Percentiles rank a stretch among this genome's conserved stretches.
Evolutionary conservation across 37 sponge, comb jelly and placozoan genomes (phyloP).

Genomic region (Crambe crambe): DNA sequence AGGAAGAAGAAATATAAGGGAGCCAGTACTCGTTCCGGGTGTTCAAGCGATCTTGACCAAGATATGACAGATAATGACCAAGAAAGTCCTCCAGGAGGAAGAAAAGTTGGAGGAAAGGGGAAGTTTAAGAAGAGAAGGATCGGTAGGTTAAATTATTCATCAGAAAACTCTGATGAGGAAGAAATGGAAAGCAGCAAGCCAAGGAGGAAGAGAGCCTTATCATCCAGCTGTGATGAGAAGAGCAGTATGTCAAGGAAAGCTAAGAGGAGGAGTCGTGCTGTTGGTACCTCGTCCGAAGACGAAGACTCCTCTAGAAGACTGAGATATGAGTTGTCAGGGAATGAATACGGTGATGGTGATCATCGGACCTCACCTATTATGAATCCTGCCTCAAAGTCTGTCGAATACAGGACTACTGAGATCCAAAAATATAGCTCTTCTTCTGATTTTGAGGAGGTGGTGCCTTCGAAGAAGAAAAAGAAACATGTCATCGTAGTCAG

Average conservation of each 20-base stretch:
- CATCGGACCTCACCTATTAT: not conserved
- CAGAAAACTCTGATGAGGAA: not conserved
- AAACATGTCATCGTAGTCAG: not conserved
- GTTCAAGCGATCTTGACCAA: not conserved
- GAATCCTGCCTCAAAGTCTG: not conserved
- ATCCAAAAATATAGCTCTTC: not conserved
- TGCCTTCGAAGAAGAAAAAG: not conserved
- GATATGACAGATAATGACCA: not conserved
- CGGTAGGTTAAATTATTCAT: too few relatives aligned
- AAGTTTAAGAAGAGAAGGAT: too few relatives aligned
- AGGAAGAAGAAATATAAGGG: not conserved
- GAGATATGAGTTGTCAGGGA: not conserved
- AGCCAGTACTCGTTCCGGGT: not conserved
- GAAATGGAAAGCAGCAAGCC: not conserved
- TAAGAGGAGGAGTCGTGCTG: not conserved
- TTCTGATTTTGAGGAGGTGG: constrained; percentile 5
- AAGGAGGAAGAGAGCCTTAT: not conserved
- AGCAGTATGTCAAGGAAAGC: too few relatives aligned
- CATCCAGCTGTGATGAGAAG: too few relatives aligned
- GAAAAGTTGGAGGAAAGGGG: too few relatives aligned
- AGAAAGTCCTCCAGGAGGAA: too few relatives aligned
- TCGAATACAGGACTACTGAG: constrained; percentile 3
- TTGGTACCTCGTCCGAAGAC: not conserved
- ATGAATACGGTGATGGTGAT: not conserved
- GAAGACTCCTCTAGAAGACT: not conserved